A percentile compares a stretch with the other conserved stretches of the same genome.
These are phyloP conservation scores for Styela plicata DNA, from an alignment of 23 tunicate genomes.

Conservation along the genomic window DNA sequence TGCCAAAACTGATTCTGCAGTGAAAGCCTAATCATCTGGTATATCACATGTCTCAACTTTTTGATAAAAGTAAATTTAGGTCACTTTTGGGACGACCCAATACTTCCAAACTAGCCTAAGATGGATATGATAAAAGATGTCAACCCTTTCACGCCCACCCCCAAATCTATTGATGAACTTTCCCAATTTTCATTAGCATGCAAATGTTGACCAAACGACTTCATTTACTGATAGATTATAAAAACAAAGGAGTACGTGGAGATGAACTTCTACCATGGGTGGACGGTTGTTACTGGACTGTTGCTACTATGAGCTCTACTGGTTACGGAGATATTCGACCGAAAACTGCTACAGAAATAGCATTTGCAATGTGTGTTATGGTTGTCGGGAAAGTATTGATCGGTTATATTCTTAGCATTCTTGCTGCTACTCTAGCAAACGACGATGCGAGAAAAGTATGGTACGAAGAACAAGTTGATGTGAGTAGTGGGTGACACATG, in stretches of 20 bases:
- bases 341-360: slow-evolving; percentile 56
- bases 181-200: too few relatives aligned
- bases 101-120: too few relatives aligned
- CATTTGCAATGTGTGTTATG: slow-evolving; percentile 63
- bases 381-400: slow-evolving; percentile 68
- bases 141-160: too few relatives aligned
- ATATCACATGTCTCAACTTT: too few relatives aligned
- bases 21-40: too few relatives aligned
- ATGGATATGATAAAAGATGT: too few relatives aligned
- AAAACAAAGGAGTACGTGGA: slow-evolving; percentile 28
- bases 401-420: slow-evolving; percentile 86
- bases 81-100: too few relatives aligned
- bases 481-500: slow-evolving; percentile 24
- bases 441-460: slow-evolving; percentile 77
- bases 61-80: too few relatives aligned
- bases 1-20: too few relatives aligned
- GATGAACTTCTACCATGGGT: slow-evolving; percentile 47
- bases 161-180: too few relatives aligned
- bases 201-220: too few relatives aligned
- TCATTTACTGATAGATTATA: slow-evolving; percentile 71
- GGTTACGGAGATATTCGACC: slow-evolving; percentile 97
- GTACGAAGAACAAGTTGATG: slow-evolving; percentile 82
- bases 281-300: slow-evolving; percentile 88
- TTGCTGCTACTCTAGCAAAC: slow-evolving; percentile 90
- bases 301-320: slow-evolving; percentile 82